Conservation (phyloP, 2,797 vertebrate genomes). For the Triplophysa bombifrons region DNA sequence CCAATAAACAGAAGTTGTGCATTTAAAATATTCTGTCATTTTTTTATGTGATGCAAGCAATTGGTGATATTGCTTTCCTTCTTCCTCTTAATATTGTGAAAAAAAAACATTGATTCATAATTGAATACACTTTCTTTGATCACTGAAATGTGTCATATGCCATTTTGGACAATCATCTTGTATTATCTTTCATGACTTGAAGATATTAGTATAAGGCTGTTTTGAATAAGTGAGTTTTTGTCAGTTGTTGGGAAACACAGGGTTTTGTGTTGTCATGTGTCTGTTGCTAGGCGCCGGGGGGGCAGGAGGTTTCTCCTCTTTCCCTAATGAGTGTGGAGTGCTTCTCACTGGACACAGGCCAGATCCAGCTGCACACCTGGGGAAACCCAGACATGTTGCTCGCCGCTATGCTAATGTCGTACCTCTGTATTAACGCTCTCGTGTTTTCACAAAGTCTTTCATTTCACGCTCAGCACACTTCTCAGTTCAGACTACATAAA, state of each 20-base stretch:
- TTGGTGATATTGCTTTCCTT: no score
- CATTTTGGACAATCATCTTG: not conserved
- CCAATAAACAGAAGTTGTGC: not conserved
- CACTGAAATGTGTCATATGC: not conserved
- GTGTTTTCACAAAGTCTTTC: not conserved
- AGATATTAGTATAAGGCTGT: constrained; percentile 43
- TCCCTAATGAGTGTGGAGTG: constrained; percentile 72
- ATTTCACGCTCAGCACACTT: not conserved
- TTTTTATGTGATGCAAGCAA: not conserved
- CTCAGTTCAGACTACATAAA: constrained; percentile 1
- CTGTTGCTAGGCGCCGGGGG: constrained; percentile 70
- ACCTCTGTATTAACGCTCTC: constrained; percentile 20
- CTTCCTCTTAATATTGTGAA: no score
- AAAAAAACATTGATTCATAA: no score
- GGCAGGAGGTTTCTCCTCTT: constrained; percentile 67
- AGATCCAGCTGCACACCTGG: constrained; percentile 72
- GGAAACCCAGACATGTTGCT: constrained; percentile 51
- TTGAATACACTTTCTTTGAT: not conserved
- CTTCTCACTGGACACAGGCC: constrained; percentile 70
- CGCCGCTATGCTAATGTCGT: constrained; percentile 20
- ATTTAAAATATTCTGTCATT: not conserved
- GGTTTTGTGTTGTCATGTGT: constrained; percentile 72
- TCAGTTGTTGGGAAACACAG: constrained; percentile 77
- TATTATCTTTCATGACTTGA: not conserved
- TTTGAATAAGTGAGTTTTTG: constrained; percentile 41